Conservation (phyloP, 2,888 invertebrate genomes). For the Eremobia ochroleuca region DNA sequence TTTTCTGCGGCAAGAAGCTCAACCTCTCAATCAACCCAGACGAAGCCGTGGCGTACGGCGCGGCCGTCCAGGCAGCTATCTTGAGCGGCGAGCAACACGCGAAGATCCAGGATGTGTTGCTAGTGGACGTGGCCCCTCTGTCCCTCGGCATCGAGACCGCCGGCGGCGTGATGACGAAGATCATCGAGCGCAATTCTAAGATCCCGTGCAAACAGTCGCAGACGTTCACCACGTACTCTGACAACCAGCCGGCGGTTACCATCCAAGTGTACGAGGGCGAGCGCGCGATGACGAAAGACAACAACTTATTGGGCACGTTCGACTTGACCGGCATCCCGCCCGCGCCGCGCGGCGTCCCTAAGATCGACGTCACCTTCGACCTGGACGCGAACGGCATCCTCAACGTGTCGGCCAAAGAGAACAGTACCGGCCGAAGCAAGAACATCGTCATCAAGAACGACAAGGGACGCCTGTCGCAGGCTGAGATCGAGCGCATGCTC, state of each 20-base stretch:
- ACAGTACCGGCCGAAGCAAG: slow-evolving; percentile 92
- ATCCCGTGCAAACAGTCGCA: slow-evolving; percentile 94
- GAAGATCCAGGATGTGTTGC: slow-evolving; percentile 93
- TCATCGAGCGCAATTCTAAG: slow-evolving; percentile 93
- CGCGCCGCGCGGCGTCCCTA: slow-evolving; percentile 93
- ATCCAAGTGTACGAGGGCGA: slow-evolving; percentile 95
- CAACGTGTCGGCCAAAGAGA: slow-evolving; percentile 95
- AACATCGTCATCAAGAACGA: slow-evolving; percentile 96
- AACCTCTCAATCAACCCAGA: slow-evolving; percentile 95
- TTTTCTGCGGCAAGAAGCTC: slow-evolving; percentile 94
- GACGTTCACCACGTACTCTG: slow-evolving; percentile 95
- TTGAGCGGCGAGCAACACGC: slow-evolving; percentile 93
- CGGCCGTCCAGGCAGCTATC: slow-evolving; percentile 94
- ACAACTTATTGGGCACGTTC: slow-evolving; percentile 93
- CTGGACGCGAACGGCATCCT: slow-evolving; percentile 95
- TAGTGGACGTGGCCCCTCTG: slow-evolving; percentile 91
- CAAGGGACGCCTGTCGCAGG: slow-evolving; percentile 95
- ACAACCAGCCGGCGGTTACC: slow-evolving; percentile 95
- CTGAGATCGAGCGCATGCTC: slow-evolving; percentile 95
- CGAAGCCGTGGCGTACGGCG: slow-evolving; percentile 95
- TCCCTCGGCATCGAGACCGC: slow-evolving; percentile 95
- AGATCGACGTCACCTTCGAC: slow-evolving; percentile 94
- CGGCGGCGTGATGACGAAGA: slow-evolving; percentile 95
- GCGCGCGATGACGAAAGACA: slow-evolving; percentile 95
- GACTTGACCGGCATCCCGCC: slow-evolving; percentile 93